These are phyloP conservation scores for Theonella swinhoei DNA, from an alignment of 37 sponge, comb jelly and placozoan genomes.

Conservation along the genomic window DNA sequence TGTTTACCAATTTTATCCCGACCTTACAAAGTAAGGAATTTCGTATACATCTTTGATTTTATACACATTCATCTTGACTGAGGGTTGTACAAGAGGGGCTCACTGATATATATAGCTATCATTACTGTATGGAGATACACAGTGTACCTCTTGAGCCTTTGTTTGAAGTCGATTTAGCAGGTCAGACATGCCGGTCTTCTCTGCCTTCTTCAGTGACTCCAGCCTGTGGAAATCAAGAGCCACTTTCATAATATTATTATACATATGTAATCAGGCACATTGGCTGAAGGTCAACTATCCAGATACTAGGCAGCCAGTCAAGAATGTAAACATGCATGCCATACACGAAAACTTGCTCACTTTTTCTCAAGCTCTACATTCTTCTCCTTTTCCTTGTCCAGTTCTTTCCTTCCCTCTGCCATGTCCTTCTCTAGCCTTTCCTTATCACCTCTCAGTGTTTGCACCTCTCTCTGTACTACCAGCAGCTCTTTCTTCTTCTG, in stretches of 20 bases:
- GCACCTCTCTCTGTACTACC: not conserved
- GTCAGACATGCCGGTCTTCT: not conserved
- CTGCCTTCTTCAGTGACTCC: not conserved
- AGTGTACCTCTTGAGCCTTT: not conserved
- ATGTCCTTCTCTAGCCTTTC: not conserved
- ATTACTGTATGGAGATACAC: too few species aligned
- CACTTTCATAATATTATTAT: not conserved
- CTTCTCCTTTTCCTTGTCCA: conserved; percentile 1
- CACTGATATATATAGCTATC: too few species aligned
- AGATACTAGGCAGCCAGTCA: not conserved
- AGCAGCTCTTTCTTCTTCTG: not conserved
- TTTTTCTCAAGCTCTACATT: conserved; percentile 4
- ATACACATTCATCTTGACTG: too few species aligned
- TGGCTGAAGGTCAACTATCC: not conserved
- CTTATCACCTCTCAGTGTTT: not conserved
- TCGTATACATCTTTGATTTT: too few species aligned
- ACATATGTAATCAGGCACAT: not conserved
- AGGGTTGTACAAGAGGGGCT: too few species aligned
- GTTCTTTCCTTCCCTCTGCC: not conserved
- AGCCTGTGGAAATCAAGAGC: not conserved
- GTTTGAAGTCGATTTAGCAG: not conserved
- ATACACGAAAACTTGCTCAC: too few species aligned
- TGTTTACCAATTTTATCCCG: too few species aligned
- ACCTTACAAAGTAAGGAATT: too few species aligned
- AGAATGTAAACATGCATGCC: not conserved